These are phyloP conservation scores for Azorinus chamasolen DNA, from an alignment of 2,888 invertebrate genomes.

Conservation along the genomic window DNA sequence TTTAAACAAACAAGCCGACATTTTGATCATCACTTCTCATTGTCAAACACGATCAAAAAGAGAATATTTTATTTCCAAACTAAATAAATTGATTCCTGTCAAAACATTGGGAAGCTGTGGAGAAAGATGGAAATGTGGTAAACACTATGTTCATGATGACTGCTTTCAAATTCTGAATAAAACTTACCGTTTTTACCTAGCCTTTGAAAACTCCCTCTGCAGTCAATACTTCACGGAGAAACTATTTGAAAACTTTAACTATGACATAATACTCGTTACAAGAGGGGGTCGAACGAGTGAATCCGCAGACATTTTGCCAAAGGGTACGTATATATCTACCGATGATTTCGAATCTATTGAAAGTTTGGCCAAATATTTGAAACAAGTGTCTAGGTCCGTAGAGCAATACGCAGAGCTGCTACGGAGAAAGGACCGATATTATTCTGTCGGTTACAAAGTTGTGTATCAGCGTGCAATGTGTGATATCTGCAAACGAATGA, in stretches of 20 bases:
- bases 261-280: slow-evolving; percentile 38
- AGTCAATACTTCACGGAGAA: slow-evolving; percentile 54
- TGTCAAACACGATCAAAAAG: slow-evolving; percentile 33
- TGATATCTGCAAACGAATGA: too few relatives aligned
- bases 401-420: slow-evolving; percentile 33
- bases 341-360: slow-evolving; percentile 28
- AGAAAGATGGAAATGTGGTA: slow-evolving; percentile 33
- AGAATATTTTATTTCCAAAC: slow-evolving; percentile 29
- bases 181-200: slow-evolving; percentile 46
- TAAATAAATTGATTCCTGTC: slow-evolving; percentile 45
- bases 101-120: slow-evolving; percentile 45
- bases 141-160: slow-evolving; percentile 39
- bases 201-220: slow-evolving; percentile 57
- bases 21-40: slow-evolving; percentile 50
- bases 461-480: too few relatives aligned
- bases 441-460: too few relatives aligned
- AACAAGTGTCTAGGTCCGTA: slow-evolving; percentile 30
- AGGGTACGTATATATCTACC: slow-evolving; percentile 37
- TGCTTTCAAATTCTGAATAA: too few relatives aligned
- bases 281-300: slow-evolving; percentile 48
- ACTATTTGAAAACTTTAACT: slow-evolving; percentile 54
- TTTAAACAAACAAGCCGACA: too few relatives aligned
- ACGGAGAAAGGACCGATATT: slow-evolving; percentile 40
- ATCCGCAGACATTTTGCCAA: slow-evolving; percentile 6
- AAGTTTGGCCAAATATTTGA: slow-evolving; percentile 36